Evolutionary conservation across 2,113 vertebrate genomes (phyloP).

Genomic region (Ammodytes marinus): DNA sequence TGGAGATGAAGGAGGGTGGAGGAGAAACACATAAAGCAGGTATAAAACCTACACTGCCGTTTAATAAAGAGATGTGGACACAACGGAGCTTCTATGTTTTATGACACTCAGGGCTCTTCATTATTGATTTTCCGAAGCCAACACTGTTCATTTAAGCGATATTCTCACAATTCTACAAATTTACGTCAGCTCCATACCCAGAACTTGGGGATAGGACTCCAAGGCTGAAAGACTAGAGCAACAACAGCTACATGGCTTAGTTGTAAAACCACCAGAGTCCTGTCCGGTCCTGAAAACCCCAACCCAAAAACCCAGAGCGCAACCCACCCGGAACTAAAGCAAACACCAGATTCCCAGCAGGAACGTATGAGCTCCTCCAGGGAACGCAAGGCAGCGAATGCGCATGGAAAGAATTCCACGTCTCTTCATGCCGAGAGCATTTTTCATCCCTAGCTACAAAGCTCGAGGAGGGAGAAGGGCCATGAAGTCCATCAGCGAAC

Average conservation of each 20-base stretch:
- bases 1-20: conserved; percentile 32
- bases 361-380: conserved; percentile 63
- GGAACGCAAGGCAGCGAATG: conserved; percentile 49
- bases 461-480: conserved; percentile 47
- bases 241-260: conserved; percentile 24
- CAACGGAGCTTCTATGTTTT: conserved; percentile 22
- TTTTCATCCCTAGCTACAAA: conserved; percentile 59
- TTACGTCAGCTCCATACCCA: conserved; percentile 18
- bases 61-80: conserved; percentile 22
- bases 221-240: conserved; percentile 3
- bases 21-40: conserved; percentile 21
- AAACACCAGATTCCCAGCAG: conserved; percentile 69
- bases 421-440: conserved; percentile 61
- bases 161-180: not conserved
- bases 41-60: conserved; percentile 12
- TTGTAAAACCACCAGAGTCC: conserved; percentile 49
- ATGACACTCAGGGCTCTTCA: conserved; percentile 20
- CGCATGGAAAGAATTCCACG: conserved; percentile 74
- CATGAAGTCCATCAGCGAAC: conserved; percentile 68
- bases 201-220: conserved; percentile 5
- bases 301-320: conserved; percentile 52
- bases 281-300: conserved; percentile 23
- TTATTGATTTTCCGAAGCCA: conserved; percentile 65
- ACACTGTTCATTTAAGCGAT: conserved; percentile 53
- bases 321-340: conserved; percentile 71